A percentile compares a stretch with the other conserved stretches of the same genome.
phyloP scores from a whole-genome alignment of 2,797 vertebrate genomes.

The Clarias pachynema region DNA sequence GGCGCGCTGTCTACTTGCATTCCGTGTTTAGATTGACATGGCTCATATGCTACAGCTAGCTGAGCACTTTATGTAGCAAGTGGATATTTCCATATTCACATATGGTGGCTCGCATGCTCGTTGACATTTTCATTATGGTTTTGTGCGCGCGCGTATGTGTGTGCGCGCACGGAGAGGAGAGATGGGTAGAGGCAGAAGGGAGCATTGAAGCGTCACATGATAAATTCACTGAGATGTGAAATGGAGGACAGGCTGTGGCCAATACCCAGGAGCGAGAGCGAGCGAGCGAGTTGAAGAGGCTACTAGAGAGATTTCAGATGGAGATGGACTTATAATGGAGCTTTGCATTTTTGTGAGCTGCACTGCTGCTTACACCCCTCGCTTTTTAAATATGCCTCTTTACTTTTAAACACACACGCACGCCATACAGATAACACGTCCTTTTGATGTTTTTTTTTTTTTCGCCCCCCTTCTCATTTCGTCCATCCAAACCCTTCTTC shows the following conservation, averaged over 20 bases:
- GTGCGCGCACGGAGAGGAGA: not conserved
- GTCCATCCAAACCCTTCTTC: conserved; percentile 12
- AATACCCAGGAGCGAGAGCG: conserved; percentile 47
- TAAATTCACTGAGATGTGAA: conserved; percentile 61
- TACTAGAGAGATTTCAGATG: conserved; percentile 42
- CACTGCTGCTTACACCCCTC: conserved; percentile 6
- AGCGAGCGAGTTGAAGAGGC: conserved; percentile 47
- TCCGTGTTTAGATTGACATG: conserved; percentile 33
- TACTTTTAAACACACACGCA: conserved; percentile 11
- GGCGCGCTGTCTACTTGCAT: conserved; percentile 1
- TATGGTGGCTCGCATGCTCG: conserved; percentile 24
- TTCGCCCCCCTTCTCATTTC: not conserved
- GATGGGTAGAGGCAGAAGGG: conserved; percentile 46
- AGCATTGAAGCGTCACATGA: conserved; percentile 54
- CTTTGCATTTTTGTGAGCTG: conserved; percentile 37
- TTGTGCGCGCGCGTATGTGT: not conserved
- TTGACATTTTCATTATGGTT: conserved; percentile 47
- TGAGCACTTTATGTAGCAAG: conserved; percentile 28
- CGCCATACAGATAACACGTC: not conserved
- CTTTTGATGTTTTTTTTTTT: not conserved
- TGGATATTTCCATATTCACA: conserved; percentile 37
- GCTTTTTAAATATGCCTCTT: conserved; percentile 8
- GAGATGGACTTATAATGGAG: conserved; percentile 49
- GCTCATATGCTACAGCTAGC: conserved; percentile 29
- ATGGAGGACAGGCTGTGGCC: conserved; percentile 55